Evolutionary conservation across 2,888 invertebrate species (phyloP).

Genomic region (Dorcus parallelipipedus): DNA sequence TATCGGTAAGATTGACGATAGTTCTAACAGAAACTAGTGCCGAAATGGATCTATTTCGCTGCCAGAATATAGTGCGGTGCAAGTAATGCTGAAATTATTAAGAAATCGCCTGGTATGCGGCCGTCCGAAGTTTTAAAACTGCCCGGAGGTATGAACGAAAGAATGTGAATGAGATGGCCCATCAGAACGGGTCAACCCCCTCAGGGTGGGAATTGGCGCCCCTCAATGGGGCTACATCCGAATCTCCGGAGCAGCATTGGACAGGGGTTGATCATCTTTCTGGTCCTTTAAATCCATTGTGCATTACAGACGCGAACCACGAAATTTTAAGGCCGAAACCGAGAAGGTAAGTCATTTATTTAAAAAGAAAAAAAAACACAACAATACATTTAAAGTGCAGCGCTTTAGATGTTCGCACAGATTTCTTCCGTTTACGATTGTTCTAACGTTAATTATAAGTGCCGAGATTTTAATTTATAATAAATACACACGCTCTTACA

Average conservation of each 20-base stretch:
- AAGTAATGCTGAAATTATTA: not conserved
- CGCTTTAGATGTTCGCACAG: not conserved
- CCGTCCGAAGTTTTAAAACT: conserved; percentile 21
- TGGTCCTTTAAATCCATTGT: conserved; percentile 61
- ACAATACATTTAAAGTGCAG: not conserved
- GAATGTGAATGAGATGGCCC: conserved; percentile 35
- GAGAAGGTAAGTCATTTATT: conserved; percentile 58
- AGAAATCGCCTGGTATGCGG: conserved; percentile 22
- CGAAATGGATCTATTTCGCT: not conserved
- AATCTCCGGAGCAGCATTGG: conserved; percentile 42
- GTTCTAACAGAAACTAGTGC: conserved; percentile 6
- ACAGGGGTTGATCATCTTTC: conserved; percentile 59
- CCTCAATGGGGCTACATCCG: conserved; percentile 31
- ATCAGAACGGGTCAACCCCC: conserved; percentile 36
- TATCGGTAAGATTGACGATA: conserved; percentile 8
- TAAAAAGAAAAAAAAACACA: not conserved
- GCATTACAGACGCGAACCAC: conserved; percentile 72
- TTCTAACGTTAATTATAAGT: not conserved
- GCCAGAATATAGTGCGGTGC: conserved; percentile 4
- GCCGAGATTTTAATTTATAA: not conserved
- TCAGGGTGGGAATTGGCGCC: conserved; percentile 39
- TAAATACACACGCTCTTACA: conserved; percentile 1
- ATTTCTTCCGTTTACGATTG: not conserved
- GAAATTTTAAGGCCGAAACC: conserved; percentile 85
- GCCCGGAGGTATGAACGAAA: conserved; percentile 27